A percentile compares a stretch with the other conserved stretches of the same genome.
phyloP scores from a whole-genome alignment of 2,888 invertebrate genomes.

The Thereva unica region DNA sequence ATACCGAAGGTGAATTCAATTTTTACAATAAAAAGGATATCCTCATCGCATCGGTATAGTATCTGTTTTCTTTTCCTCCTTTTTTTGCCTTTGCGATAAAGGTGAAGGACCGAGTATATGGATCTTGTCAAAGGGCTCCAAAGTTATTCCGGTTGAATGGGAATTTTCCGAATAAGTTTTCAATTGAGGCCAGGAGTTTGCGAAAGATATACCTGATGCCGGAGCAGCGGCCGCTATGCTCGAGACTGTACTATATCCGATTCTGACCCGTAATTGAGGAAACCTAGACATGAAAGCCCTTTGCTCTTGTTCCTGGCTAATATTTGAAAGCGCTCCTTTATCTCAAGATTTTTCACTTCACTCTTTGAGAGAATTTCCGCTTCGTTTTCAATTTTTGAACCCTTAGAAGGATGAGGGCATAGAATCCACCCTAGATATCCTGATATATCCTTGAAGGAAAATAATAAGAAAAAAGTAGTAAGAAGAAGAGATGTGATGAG shows the following conservation, averaged over 20 bases:
- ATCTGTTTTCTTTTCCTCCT: too few species aligned
- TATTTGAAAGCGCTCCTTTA: conserved; percentile 15
- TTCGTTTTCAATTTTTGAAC: not conserved
- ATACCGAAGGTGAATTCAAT: conserved; percentile 19
- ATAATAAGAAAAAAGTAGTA: too few species aligned
- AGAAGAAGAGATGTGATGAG: too few species aligned
- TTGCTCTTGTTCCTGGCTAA: conserved; percentile 5
- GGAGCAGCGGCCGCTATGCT: not conserved
- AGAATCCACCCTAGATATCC: too few species aligned
- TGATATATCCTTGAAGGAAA: too few species aligned
- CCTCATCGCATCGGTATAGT: too few species aligned
- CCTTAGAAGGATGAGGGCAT: too few species aligned
- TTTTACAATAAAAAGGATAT: not conserved
- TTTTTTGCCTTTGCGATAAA: conserved; percentile 7
- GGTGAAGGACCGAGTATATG: conserved; percentile 8
- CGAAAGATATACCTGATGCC: too few species aligned
- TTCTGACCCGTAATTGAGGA: conserved; percentile 21
- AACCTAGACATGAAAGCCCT: conserved; percentile 17
- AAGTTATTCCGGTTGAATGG: conserved; percentile 26
- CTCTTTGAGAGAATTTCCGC: not conserved
- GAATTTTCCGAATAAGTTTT: conserved; percentile 28
- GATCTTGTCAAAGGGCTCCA: conserved; percentile 22
- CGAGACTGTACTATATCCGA: conserved; percentile 1
- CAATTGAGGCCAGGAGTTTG: conserved; percentile 6
- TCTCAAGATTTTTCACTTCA: conserved; percentile 16